Percentiles rank a stretch among this genome's conserved stretches.
phyloP scores from a whole-genome alignment of 2,888 invertebrate species.

The Lasioglossum pauxillum region DNA sequence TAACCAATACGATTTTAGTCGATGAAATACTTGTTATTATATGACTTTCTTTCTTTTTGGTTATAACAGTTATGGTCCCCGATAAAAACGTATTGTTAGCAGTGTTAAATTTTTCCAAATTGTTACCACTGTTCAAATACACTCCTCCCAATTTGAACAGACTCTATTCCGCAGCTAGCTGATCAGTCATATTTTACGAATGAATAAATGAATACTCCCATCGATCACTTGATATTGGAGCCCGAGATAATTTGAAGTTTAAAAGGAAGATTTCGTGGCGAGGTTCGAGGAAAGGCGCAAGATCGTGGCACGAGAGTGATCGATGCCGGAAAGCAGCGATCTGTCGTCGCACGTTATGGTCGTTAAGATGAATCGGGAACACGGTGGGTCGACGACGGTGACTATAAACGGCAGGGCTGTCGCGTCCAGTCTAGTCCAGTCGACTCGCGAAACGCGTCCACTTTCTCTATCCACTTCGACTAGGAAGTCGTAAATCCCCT shows the following conservation, averaged over 20 bases:
- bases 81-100: no score
- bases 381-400: slow-evolving; percentile 27
- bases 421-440: slow-evolving; percentile 34
- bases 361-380: slow-evolving; percentile 37
- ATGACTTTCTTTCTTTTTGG: no score
- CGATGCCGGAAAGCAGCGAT: slow-evolving; percentile 40
- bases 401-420: slow-evolving; percentile 63
- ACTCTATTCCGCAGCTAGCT: not conserved
- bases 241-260: not conserved
- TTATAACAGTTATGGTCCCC: no score
- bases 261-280: not conserved
- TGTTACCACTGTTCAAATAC: not conserved
- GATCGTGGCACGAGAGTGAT: slow-evolving; percentile 22
- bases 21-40: no score
- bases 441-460: slow-evolving; percentile 54
- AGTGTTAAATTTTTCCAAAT: no score
- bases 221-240: not conserved
- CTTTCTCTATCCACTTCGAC: slow-evolving; percentile 69
- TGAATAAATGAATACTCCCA: not conserved
- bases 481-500: slow-evolving; percentile 72
- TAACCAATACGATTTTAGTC: no score
- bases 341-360: slow-evolving; percentile 36
- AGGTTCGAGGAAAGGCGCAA: not conserved
- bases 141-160: not conserved
- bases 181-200: not conserved